Evolutionary conservation across 2,888 invertebrate species (phyloP).

Genomic region (Phorcus lineatus): DNA sequence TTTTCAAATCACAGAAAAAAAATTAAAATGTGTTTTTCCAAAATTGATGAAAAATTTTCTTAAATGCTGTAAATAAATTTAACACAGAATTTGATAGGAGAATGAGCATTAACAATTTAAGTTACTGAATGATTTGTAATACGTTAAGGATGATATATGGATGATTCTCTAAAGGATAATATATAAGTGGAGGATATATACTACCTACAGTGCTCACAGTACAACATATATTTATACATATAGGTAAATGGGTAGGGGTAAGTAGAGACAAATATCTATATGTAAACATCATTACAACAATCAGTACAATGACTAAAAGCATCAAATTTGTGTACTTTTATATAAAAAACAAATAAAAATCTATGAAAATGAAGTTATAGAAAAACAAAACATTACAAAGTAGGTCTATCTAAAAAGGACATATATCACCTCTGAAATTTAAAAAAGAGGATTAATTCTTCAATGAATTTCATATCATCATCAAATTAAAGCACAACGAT

Average conservation of each 20-base stretch:
- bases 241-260: not conserved
- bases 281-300: not conserved
- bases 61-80: not conserved
- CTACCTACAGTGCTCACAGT: slow-evolving; percentile 19
- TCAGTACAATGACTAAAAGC: not conserved
- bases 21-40: not conserved
- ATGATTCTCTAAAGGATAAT: not conserved
- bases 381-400: not conserved
- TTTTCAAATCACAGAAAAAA: not conserved
- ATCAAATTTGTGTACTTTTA: not conserved
- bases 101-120: not conserved
- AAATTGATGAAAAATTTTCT: not conserved
- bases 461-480: too few species aligned
- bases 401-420: not conserved
- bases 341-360: not conserved
- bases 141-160: not conserved
- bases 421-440: too few species aligned
- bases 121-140: not conserved
- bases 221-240: slow-evolving; percentile 9
- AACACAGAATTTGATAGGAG: not conserved
- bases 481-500: not conserved
- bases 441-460: too few species aligned
- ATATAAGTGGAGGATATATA: not conserved
- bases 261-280: not conserved
- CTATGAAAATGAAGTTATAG: not conserved